Conservation (phyloP, 2,888 invertebrate species). For the Andrena bicolor region DNA sequence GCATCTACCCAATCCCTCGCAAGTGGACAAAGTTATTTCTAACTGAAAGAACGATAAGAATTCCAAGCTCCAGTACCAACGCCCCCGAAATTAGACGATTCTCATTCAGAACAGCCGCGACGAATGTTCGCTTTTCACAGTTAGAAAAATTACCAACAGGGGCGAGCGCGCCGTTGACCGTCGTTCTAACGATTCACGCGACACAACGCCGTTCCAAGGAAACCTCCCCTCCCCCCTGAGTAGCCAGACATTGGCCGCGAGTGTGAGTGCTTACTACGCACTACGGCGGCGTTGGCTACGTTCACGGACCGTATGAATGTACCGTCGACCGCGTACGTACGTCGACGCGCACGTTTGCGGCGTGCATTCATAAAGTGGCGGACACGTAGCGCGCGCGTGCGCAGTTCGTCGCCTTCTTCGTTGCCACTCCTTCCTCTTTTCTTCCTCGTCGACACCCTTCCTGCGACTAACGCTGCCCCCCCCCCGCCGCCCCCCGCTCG, state of each 20-base stretch:
- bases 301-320: constrained; percentile 71
- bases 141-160: constrained; percentile 21
- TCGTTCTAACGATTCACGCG: constrained; percentile 64
- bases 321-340: constrained; percentile 66
- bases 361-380: constrained; percentile 81
- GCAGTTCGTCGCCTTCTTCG: constrained; percentile 64
- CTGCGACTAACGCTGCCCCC: constrained; percentile 46
- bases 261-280: constrained; percentile 68
- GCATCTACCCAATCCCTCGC: too few relatives aligned
- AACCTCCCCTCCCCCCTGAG: constrained; percentile 49
- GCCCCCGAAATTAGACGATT: not conserved
- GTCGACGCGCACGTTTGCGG: constrained; percentile 67
- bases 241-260: constrained; percentile 51
- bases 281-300: constrained; percentile 63
- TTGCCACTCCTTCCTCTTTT: constrained; percentile 64
- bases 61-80: too few relatives aligned
- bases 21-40: too few relatives aligned
- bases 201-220: constrained; percentile 53
- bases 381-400: constrained; percentile 80
- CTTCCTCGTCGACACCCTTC: constrained; percentile 63
- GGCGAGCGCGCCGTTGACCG: constrained; percentile 39
- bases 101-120: not conserved
- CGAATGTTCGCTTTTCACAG: too few relatives aligned
- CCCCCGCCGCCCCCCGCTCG: constrained; percentile 12
- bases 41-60: too few relatives aligned